Base-by-base conservation (phyloP, 2,797 vertebrate genomes). In the Crenuchus spilurus region DNA sequence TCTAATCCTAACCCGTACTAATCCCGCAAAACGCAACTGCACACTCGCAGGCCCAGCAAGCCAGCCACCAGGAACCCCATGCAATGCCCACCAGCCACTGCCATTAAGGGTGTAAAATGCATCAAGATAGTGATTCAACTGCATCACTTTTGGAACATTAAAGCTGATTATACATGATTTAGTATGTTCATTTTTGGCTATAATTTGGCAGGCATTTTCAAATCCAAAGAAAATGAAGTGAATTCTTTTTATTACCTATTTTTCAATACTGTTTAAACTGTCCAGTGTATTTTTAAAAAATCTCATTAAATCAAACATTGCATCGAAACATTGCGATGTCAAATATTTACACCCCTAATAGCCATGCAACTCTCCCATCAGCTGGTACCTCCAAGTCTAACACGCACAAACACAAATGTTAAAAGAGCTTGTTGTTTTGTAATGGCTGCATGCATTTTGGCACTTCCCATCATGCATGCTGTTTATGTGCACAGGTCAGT, bases 1-100 rank as follows among this genome's bases (percentile, higher is more conserved):
- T 76, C 84, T 93, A 91, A 93, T 84, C 89, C 86, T 82, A 76
- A 86, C 80, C 49, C 66, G 75, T 64, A 78, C 68, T 92, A 90
- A 92, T 92, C 90, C 87, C 66, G 75, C 81, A 84, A 83, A 83
- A 85, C 66, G 69, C 83, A 88, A 83, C 82, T 85, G 48, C 76
- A 72, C 74, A 65, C 44, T 74, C 39, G 75, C 52, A 74, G 63
- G 54, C 58, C 26, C 72, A 57, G 61, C 44, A 77, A 57, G 20
- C 28, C 64, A 66, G 31, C 48, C 58, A 61, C 51, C 35, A 60
- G 14, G 65, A 13, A 64, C 55, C 67, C 48, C 70, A 70, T 74
- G 72, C 73, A 76, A 51, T 66, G 6, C 11, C 4, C 22, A 62
- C 37, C 39, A n/a, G 37, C 13, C 28, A n/a, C 26, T 14, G 11